Percentiles rank a stretch among this genome's conserved stretches.
phyloP scores from a whole-genome alignment of 2,113 vertebrate genomes.

The Petroica traversi region DNA sequence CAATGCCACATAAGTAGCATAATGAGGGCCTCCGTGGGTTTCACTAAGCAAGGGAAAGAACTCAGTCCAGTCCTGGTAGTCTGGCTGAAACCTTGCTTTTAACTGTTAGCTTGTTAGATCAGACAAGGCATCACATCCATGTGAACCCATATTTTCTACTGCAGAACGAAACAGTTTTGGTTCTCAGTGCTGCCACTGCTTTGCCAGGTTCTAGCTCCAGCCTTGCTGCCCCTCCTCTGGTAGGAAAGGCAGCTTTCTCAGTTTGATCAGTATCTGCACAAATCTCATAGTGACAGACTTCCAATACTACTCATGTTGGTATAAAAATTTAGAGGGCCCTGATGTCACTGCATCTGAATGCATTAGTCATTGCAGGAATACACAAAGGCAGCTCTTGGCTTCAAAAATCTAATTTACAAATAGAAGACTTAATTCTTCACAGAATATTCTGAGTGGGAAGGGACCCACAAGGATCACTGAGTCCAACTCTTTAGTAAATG shows the following conservation, averaged over 20 bases:
- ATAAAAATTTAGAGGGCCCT: not conserved
- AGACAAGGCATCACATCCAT: not conserved
- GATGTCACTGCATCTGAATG: not conserved
- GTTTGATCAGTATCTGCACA: not conserved
- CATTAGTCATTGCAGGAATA: not conserved
- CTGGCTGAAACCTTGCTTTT: not conserved
- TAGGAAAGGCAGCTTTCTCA: not conserved
- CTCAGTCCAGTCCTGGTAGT: not conserved
- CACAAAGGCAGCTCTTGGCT: not conserved
- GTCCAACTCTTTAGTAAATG: not conserved
- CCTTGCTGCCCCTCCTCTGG: not conserved
- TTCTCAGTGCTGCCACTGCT: not conserved
- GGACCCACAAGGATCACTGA: not conserved
- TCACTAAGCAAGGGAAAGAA: constrained; percentile 9
- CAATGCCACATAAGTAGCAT: not conserved
- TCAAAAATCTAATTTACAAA: not conserved
- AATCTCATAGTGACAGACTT: not conserved
- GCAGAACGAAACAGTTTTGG: not conserved
- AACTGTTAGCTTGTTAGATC: not conserved
- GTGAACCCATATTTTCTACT: not conserved
- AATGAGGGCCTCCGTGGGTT: not conserved
- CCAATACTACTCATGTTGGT: not conserved
- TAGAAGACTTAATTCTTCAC: not conserved
- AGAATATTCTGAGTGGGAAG: not conserved
- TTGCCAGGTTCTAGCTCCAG: not conserved